A percentile compares a stretch with the other conserved stretches of the same genome.
These are phyloP conservation scores for Aricia artaxerxes DNA, from an alignment of 2,888 invertebrate species.

Conservation along the genomic window DNA sequence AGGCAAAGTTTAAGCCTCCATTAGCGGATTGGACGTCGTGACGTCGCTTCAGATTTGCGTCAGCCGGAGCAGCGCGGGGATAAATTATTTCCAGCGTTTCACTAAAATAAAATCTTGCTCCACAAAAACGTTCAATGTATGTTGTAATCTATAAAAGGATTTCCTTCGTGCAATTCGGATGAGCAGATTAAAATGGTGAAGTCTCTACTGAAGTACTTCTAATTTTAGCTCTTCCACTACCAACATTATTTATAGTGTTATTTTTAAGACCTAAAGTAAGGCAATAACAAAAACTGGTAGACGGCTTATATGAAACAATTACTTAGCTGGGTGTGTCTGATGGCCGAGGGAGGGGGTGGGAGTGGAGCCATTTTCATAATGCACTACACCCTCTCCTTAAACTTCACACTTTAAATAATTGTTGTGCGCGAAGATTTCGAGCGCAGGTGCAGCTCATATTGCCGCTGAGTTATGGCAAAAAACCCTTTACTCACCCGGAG, in stretches of 20 bases:
- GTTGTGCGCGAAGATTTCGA: constrained; percentile 45
- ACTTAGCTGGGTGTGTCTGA: constrained; percentile 48
- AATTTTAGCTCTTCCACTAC: not conserved
- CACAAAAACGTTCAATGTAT: constrained; percentile 18
- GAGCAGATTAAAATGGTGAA: not conserved
- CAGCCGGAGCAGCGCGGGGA: constrained; percentile 17
- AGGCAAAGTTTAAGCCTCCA: constrained; percentile 66
- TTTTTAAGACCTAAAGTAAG: constrained; percentile 33
- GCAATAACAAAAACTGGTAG: constrained; percentile 43
- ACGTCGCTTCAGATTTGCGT: constrained; percentile 62
- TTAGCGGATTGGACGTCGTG: constrained; percentile 66
- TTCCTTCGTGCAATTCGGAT: not conserved
- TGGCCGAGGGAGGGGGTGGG: constrained; percentile 39
- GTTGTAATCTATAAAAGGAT: constrained; percentile 8
- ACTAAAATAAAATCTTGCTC: constrained; percentile 35
- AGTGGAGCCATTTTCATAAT: constrained; percentile 69
- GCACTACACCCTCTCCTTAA: constrained; percentile 57
- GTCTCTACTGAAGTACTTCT: not conserved
- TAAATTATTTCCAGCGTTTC: constrained; percentile 34
- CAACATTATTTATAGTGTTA: not conserved
- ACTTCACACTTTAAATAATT: constrained; percentile 74
- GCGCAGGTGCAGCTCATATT: constrained; percentile 41
- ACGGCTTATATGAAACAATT: constrained; percentile 53
- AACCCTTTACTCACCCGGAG: constrained; percentile 15
- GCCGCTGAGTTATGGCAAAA: constrained; percentile 18